A percentile compares a stretch with the other conserved stretches of the same genome.
phyloP scores from a whole-genome alignment of 2,113 vertebrate genomes.

The Eonycteris spelaea region DNA sequence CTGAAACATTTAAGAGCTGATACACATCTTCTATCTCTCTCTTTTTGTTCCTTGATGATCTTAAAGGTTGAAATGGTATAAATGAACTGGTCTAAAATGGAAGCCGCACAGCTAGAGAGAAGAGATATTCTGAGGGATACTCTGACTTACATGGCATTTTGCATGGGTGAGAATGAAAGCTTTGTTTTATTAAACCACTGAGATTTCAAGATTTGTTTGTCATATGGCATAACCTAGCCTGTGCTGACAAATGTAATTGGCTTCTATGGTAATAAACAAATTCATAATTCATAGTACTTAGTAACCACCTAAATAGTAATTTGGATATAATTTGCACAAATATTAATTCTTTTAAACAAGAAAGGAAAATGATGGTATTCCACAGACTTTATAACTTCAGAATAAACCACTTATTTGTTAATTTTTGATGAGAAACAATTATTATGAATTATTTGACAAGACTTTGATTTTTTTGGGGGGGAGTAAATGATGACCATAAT shows the following conservation, averaged over 20 bases:
- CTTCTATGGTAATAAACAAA: slow-evolving; percentile 74
- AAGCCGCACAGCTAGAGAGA: background rate
- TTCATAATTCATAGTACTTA: slow-evolving; percentile 38
- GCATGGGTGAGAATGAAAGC: background rate
- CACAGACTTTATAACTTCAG: slow-evolving; percentile 63
- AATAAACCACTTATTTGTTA: slow-evolving; percentile 72
- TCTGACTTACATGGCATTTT: background rate
- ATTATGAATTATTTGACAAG: slow-evolving; percentile 80
- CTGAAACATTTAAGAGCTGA: background rate
- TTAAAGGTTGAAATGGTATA: background rate
- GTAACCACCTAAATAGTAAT: slow-evolving; percentile 69
- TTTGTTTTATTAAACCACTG: slow-evolving; percentile 15
- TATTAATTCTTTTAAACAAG: slow-evolving; percentile 77
- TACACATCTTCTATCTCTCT: background rate
- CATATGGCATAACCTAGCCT: background rate
- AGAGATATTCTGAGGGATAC: background rate
- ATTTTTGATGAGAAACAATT: slow-evolving; percentile 81
- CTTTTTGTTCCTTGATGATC: background rate
- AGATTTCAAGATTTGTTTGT: slow-evolving; percentile 47
- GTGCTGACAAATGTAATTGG: slow-evolving; percentile 41
- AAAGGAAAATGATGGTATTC: slow-evolving; percentile 69
- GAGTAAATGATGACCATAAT: slow-evolving; percentile 84
- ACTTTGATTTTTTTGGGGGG: slow-evolving; percentile 68
- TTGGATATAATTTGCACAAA: slow-evolving; percentile 76
- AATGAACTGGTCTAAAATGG: background rate